Evolutionary conservation across 2,797 vertebrate species (phyloP), one percentile per base, ranked within the genome.

Genomic region (Falco concolor): DNA sequence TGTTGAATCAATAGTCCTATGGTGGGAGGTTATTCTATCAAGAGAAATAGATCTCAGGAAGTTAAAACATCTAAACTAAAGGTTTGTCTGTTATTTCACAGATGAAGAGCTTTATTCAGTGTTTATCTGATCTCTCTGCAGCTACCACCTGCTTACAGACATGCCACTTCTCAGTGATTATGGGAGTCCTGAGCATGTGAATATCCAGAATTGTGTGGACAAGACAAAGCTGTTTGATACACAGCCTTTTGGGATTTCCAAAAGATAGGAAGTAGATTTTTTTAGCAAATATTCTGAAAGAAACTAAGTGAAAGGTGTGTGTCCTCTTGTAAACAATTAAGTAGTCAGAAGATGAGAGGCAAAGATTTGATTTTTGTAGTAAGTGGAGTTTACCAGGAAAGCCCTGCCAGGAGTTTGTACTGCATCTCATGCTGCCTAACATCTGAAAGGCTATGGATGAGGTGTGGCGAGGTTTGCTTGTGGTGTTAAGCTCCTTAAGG

Each of bases 81-180:
- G 34, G 50, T 59, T 40, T 63, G 10, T 45, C 14, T 63, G 8
- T 82, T 0, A 0, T 30, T 10, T 72, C 23, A 24, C 8, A 57
- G 57, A 27, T 23, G 9, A 79, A 80, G 56, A 32, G 21, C 27
- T 92, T 82, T 22, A 25, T 63, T 47, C 63, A 38, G 54, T 70
- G 47, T 12, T 87, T 34, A 22, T 59, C 32, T 87, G 18, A 22
- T 52, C 18, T 65, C 16, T 77, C 8, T 89, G 25, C 18, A 56
- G 49, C 28, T 2, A 5, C 19, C 15, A 25, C 32, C 14, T 77
- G 14, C 10, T 76, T 56, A 28, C 25, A 70, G 27, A 20, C 25
- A 6, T 49, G 28, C 3, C 7, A 4, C 50, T 52, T 74, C 44
- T 49, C 20, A 16, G 32, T 49, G 47, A 27, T 4, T 68, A 8